Percentiles rank a stretch among this genome's conserved stretches.
phyloP scores from a whole-genome alignment of 2,113 vertebrate species.

The Deroptyus accipitrinus region DNA sequence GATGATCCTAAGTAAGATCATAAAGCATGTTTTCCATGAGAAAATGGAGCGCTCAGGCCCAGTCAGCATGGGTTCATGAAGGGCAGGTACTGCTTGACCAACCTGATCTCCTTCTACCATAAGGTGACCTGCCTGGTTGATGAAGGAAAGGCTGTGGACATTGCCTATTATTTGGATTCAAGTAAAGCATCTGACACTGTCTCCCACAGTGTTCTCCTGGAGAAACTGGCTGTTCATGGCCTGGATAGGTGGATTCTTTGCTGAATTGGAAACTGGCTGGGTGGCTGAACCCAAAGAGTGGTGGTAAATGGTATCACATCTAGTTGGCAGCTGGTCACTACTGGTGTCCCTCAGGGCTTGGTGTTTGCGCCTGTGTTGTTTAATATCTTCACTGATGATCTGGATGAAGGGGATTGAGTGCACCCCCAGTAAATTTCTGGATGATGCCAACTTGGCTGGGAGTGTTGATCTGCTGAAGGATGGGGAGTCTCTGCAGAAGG shows the following conservation, averaged over 20 bases:
- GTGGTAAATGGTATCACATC: not conserved
- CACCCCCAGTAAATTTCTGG: not conserved
- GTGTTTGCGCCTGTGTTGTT: not conserved
- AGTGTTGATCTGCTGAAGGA: not conserved
- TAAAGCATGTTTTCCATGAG: not conserved
- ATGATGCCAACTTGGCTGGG: not conserved
- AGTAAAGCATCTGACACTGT: not conserved
- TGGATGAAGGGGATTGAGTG: not conserved
- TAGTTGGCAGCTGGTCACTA: not conserved
- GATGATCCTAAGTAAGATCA: not conserved
- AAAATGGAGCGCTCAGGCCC: not conserved
- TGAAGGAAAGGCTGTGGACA: not conserved
- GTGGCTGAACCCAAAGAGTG: not conserved
- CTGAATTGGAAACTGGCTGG: not conserved
- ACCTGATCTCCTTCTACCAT: not conserved
- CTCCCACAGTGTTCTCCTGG: not conserved
- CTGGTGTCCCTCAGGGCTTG: not conserved
- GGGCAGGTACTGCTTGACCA: not conserved
- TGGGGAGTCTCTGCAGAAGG: not conserved
- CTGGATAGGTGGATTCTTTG: not conserved
- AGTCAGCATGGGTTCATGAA: not conserved
- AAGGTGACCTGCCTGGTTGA: not conserved
- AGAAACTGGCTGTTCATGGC: not conserved
- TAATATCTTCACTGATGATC: not conserved
- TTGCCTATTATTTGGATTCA: not conserved